A percentile compares a stretch with the other conserved stretches of the same genome.
Evolutionary conservation across 2,888 invertebrate genomes (phyloP).

Genomic region (Drosophila siamana): DNA sequence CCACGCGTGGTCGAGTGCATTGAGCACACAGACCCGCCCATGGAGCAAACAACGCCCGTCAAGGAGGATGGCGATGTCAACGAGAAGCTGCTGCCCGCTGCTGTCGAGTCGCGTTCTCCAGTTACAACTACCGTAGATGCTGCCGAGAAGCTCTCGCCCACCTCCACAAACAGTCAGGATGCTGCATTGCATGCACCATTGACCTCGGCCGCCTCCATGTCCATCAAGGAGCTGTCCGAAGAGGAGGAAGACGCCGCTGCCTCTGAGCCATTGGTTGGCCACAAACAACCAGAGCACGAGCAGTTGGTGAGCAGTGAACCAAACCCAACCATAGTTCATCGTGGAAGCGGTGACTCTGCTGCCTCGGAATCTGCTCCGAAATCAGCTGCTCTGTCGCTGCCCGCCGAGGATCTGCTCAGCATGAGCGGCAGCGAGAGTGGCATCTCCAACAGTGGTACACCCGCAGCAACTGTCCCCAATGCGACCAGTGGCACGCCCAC

Average conservation of each 20-base stretch:
- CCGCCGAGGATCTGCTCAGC: conserved; percentile 70
- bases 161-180: conserved; percentile 73
- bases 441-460: conserved; percentile 62
- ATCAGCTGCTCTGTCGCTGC: conserved; percentile 80
- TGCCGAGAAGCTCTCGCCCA: conserved; percentile 70
- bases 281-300: conserved; percentile 47
- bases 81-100: conserved; percentile 70
- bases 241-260: conserved; percentile 75
- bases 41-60: conserved; percentile 27
- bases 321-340: conserved; percentile 50
- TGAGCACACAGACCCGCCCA: conserved; percentile 55
- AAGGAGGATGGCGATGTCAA: conserved; percentile 66
- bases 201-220: conserved; percentile 77
- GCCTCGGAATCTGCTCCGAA: conserved; percentile 70
- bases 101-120: conserved; percentile 37
- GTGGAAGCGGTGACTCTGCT: conserved; percentile 69
- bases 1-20: conserved; percentile 81
- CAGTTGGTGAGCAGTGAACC: conserved; percentile 20
- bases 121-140: conserved; percentile 21
- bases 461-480: conserved; percentile 26
- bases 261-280: conserved; percentile 55
- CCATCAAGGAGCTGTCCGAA: conserved; percentile 81
- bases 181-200: conserved; percentile 65
- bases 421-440: conserved; percentile 76
- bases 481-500: conserved; percentile 53